These are phyloP conservation scores for Spodoptera litura DNA, from an alignment of 1,140 invertebrate species.

Conservation along the genomic window DNA sequence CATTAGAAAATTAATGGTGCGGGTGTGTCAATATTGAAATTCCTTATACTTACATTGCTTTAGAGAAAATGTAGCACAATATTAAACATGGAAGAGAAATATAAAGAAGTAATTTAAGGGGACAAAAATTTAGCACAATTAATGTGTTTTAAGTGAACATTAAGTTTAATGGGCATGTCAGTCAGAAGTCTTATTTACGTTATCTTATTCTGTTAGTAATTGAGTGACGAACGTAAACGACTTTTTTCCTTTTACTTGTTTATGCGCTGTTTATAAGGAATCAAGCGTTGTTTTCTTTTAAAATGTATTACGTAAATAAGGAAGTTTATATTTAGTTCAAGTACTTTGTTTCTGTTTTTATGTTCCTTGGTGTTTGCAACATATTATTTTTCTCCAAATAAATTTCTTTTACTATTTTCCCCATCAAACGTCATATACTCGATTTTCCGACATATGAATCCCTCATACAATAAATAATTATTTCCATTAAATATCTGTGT, in stretches of 20 bases:
- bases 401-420: no score
- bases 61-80: no score
- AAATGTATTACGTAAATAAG: not conserved
- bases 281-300: not conserved
- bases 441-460: no score
- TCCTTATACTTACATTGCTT: no score
- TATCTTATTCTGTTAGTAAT: conserved; percentile 5
- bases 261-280: conserved; percentile 7
- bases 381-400: no score
- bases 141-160: conserved; percentile 24
- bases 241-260: conserved; percentile 21
- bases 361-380: not conserved
- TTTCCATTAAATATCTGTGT: no score
- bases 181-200: conserved; percentile 27
- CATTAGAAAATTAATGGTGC: not conserved
- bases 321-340: not conserved
- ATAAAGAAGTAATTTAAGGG: not conserved
- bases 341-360: not conserved
- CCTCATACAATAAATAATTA: no score
- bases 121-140: not conserved
- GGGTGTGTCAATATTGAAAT: no score
- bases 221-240: conserved; percentile 2
- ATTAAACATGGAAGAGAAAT: no score
- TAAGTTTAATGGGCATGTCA: conserved; percentile 28
- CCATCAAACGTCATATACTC: no score